These are phyloP conservation scores for Hydroisotoma schaefferi DNA, from an alignment of 2,888 invertebrate species.

Conservation along the genomic window DNA sequence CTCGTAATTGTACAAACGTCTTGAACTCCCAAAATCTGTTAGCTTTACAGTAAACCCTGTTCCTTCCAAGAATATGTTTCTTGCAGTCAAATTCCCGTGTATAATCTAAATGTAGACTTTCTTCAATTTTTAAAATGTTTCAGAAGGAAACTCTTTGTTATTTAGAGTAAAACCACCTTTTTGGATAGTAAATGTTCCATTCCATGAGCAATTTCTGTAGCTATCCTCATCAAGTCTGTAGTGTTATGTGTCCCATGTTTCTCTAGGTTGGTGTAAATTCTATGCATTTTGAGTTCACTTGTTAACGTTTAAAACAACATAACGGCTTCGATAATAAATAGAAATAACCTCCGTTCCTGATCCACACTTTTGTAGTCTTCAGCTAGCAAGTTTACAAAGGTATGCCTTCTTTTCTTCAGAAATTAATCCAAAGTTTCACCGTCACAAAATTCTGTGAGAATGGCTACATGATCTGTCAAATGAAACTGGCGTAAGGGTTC, in stretches of 20 bases:
- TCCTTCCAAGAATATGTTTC: neutral
- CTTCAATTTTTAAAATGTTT: neutral
- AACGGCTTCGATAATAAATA: too few species aligned
- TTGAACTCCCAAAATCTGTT: neutral
- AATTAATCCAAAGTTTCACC: too few species aligned
- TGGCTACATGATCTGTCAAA: too few species aligned
- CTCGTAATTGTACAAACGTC: neutral
- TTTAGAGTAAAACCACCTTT: neutral
- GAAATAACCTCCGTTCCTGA: too few species aligned
- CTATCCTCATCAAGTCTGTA: neutral
- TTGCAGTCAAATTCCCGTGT: neutral
- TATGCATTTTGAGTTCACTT: too few species aligned
- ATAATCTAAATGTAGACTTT: neutral
- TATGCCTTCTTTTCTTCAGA: too few species aligned
- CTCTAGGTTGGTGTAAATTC: too few species aligned
- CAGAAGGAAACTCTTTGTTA: neutral
- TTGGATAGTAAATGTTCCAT: neutral
- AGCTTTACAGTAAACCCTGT: neutral
- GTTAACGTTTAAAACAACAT: too few species aligned
- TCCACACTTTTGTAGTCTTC: too few species aligned
- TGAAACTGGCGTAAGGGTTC: too few species aligned
- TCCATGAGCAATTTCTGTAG: neutral
- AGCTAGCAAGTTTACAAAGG: too few species aligned
- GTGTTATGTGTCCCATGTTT: neutral
- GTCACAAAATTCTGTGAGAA: too few species aligned